Conservation (phyloP, 2,113 vertebrate species). For the Scartelaos histophorus region DNA sequence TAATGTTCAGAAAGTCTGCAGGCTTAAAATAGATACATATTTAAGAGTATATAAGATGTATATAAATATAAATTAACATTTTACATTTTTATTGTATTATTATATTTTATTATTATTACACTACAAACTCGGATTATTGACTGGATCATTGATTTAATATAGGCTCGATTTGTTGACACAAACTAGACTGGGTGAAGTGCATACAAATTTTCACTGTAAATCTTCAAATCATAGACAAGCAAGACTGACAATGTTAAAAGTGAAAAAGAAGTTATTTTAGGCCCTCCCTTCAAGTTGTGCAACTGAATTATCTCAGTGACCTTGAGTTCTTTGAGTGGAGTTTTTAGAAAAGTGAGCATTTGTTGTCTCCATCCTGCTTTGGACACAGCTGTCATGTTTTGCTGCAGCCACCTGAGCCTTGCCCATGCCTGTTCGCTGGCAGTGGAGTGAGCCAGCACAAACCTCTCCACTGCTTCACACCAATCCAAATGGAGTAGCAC, state of each 20-base stretch:
- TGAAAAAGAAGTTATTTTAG: neutral
- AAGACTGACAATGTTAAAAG: too few species aligned
- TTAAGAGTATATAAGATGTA: neutral
- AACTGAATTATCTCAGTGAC: conserved; percentile 22
- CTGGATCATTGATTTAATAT: neutral
- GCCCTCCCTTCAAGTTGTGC: neutral
- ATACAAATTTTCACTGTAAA: neutral
- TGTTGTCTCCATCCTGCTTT: conserved; percentile 16
- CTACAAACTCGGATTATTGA: too few species aligned
- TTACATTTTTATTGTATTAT: too few species aligned
- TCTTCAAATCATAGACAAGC: too few species aligned
- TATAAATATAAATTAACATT: neutral
- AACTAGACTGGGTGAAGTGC: too few species aligned
- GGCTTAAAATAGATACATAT: neutral
- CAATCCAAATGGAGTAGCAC: conserved; percentile 50
- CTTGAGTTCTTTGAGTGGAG: conserved; percentile 28
- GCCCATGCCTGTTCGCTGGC: conserved; percentile 19
- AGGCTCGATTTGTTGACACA: neutral
- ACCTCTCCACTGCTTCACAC: conserved; percentile 59
- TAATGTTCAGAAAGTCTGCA: conserved; percentile 14
- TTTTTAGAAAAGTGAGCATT: conserved; percentile 18
- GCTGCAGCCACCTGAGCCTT: conserved; percentile 55
- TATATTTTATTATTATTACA: too few species aligned
- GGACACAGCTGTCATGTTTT: conserved; percentile 16
- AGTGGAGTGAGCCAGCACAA: conserved; percentile 33